phyloP scores from a whole-genome alignment of 2,113 vertebrate genomes.

The Manacus vitellinus region DNA sequence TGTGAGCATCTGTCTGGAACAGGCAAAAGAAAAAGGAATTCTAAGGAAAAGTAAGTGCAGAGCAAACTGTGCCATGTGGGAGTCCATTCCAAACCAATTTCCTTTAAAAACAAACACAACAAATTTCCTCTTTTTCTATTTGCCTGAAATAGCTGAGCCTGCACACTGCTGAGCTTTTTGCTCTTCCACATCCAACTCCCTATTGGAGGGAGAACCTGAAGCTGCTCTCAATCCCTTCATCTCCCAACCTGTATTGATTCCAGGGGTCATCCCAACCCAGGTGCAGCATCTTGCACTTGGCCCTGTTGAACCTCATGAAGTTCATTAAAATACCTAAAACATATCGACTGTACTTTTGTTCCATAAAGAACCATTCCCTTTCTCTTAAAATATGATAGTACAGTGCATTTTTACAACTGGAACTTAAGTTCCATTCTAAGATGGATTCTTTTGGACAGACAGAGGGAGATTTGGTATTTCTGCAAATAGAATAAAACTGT shows the following conservation, averaged over 20 bases:
- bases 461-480: background rate
- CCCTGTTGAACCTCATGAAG: background rate
- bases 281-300: background rate
- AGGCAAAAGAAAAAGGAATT: background rate
- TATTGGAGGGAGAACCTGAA: background rate
- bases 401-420: background rate
- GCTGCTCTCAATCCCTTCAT: background rate
- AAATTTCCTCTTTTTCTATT: background rate
- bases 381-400: background rate
- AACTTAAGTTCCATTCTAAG: background rate
- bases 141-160: background rate
- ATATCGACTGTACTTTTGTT: background rate
- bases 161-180: background rate
- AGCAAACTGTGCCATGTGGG: background rate
- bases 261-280: accelerated
- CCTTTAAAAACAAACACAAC: background rate
- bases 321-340: background rate
- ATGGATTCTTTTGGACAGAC: background rate
- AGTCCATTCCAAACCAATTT: background rate
- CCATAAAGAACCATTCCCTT: background rate
- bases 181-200: background rate
- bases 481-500: background rate
- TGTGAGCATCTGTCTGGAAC: background rate
- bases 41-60: background rate
- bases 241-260: background rate